Conservation (phyloP, 2,888 invertebrate genomes). For the Malacosoma neustria region DNA sequence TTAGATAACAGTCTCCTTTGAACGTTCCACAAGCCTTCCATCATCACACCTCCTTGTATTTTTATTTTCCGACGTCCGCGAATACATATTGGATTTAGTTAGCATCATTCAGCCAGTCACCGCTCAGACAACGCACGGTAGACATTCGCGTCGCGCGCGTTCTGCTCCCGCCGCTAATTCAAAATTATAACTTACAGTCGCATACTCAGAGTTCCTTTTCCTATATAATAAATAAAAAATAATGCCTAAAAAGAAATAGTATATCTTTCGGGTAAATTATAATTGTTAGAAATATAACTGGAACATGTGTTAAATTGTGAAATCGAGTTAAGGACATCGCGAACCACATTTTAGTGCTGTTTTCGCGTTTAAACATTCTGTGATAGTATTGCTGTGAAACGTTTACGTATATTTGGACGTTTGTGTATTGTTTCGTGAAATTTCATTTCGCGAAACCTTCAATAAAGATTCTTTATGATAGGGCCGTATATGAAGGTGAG, state of each 20-base stretch:
- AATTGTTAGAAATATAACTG: conserved; percentile 17
- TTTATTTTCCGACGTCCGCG: conserved; percentile 65
- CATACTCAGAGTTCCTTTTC: conserved; percentile 26
- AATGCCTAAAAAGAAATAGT: conserved; percentile 69
- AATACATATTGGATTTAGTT: conserved; percentile 59
- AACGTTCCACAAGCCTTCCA: conserved; percentile 46
- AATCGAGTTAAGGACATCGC: conserved; percentile 38
- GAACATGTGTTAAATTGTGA: conserved; percentile 47
- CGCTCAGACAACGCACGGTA: conserved; percentile 50
- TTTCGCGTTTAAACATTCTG: conserved; percentile 46
- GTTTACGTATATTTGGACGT: conserved; percentile 23
- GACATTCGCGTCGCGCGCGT: conserved; percentile 46
- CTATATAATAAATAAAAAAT: conserved; percentile 22
- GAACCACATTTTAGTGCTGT: conserved; percentile 29
- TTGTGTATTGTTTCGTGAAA: conserved; percentile 60
- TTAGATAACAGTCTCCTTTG: conserved; percentile 9
- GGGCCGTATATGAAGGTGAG: conserved; percentile 74
- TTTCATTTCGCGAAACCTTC: conserved; percentile 61
- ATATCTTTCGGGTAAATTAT: conserved; percentile 7
- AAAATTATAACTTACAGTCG: conserved; percentile 34
- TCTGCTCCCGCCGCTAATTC: conserved; percentile 54
- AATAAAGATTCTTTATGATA: conserved; percentile 67
- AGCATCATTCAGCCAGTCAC: conserved; percentile 59
- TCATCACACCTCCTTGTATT: conserved; percentile 53
- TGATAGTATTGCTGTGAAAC: conserved; percentile 64